Base-by-base conservation (phyloP, 2,113 vertebrate species). In the Hemiprocne comata region DNA sequence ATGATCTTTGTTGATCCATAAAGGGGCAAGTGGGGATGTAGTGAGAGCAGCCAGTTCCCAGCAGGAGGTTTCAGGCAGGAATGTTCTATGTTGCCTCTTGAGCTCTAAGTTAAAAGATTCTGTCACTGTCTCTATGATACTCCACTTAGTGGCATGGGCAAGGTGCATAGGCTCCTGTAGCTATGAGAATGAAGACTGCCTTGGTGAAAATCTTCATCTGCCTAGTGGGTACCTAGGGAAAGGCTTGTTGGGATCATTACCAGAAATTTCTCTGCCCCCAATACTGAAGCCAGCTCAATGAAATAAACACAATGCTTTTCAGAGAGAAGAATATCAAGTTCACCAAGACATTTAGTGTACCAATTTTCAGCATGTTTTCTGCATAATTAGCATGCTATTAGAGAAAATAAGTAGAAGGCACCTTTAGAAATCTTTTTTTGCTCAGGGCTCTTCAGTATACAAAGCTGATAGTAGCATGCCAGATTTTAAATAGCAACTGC, bases 401-500 rank as follows among this genome's bases (percentile, higher is more conserved):
- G 61, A 85, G 48, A 94, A 92, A 74, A 86, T 51, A 92, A 90
- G 50, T 65, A 76, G 44, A 53, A 83, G 28, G 67, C 16, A 80
- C 29, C 73, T 92, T 95, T 87, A 83, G 73, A 95, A 79, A 62
- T 57, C 4, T 21, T 76, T 65, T 28, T 46, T 48, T 33, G 14
- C 60, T 72, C 2, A 19, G 21, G 28, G 33, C 26, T 40, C 13
- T 81, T 80, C 36, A 55, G 67, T 75, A 17, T 65, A 82, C 42
- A 87, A 83, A 78, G 42, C 55, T 70, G 31, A 72, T 82, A 72
- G 36, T 40, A 67, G 72, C 29, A 7, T 71, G 38, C n/a, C 20
- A 79, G 55, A 85, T 83, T 92, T 91, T 70, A 73, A 85, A 85
- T 58, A 96, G 64, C 58, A 94, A 36, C 44, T 89, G n/a, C 71